Evolutionary conservation across 2,113 vertebrate species (phyloP).

Genomic region (Capreolus pygargus): DNA sequence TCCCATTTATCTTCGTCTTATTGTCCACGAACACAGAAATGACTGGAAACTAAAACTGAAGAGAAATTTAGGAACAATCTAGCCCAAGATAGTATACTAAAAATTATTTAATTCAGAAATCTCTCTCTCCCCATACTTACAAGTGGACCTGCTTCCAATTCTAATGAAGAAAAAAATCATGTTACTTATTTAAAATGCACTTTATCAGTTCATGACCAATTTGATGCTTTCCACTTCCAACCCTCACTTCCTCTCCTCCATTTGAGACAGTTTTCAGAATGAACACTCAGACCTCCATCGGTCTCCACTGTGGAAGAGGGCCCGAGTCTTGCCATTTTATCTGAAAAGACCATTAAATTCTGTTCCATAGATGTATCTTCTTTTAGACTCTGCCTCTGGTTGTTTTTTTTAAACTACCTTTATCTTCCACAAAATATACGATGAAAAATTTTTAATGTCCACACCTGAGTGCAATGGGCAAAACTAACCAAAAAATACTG

Average conservation of each 20-base stretch:
- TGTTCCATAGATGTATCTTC: neutral
- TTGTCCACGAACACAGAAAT: neutral
- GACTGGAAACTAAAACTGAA: neutral
- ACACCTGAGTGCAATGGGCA: neutral
- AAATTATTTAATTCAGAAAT: constrained; percentile 21
- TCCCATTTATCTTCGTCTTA: neutral
- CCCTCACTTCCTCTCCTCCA: neutral
- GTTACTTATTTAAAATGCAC: neutral
- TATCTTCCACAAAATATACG: constrained; percentile 25
- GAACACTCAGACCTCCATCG: neutral
- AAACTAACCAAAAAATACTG: neutral
- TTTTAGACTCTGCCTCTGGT: neutral
- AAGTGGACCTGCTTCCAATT: neutral
- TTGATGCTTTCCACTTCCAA: neutral
- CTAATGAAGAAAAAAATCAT: constrained; percentile 23
- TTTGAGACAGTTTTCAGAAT: neutral
- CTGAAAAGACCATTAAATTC: neutral
- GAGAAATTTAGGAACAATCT: neutral
- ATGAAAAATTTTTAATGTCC: neutral
- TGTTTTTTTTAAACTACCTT: neutral
- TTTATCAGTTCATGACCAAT: neutral
- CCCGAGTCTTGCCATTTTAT: neutral
- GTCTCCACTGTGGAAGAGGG: neutral
- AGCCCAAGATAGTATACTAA: neutral
- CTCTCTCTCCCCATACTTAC: neutral